phyloP scores from a whole-genome alignment of 2,888 invertebrate species.

The Antheraea yamamai region DNA sequence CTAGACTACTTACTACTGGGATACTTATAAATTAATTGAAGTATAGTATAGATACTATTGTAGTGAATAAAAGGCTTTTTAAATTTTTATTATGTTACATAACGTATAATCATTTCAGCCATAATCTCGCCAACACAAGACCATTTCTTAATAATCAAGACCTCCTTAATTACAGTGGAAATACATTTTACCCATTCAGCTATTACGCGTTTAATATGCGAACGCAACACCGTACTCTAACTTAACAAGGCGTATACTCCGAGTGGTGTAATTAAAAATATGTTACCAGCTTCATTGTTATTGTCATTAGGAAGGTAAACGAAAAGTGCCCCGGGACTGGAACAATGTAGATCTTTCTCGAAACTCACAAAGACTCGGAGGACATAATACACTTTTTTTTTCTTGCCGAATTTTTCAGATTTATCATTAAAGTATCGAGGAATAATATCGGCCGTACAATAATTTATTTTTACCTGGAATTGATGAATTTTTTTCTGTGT shows the following conservation, averaged over 20 bases:
- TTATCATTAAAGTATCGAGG: conserved; percentile 18
- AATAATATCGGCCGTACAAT: conserved; percentile 28
- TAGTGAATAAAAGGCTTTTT: too few species aligned
- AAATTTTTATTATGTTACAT: too few species aligned
- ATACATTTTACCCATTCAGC: neutral
- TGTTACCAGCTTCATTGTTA: conserved; percentile 25
- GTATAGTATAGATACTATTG: too few species aligned
- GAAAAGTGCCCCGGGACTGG: conserved; percentile 26
- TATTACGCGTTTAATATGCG: neutral
- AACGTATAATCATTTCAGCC: neutral
- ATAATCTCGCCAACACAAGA: neutral
- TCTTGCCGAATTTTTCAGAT: neutral
- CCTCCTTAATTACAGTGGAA: neutral
- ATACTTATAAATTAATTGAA: too few species aligned
- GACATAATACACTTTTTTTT: conserved; percentile 4
- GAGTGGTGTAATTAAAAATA: conserved; percentile 41
- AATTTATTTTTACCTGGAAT: conserved; percentile 33
- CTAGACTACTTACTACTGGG: too few species aligned
- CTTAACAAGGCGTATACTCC: conserved; percentile 32
- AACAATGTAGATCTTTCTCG: neutral
- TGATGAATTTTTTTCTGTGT: conserved; percentile 32
- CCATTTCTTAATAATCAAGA: neutral
- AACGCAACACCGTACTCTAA: conserved; percentile 23
- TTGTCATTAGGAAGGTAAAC: conserved; percentile 26
- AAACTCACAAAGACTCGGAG: neutral